Evolutionary conservation across 2,113 vertebrate species (phyloP), one percentile per base, ranked within the genome.

Genomic region (Neolamprologus sp.): DNA sequence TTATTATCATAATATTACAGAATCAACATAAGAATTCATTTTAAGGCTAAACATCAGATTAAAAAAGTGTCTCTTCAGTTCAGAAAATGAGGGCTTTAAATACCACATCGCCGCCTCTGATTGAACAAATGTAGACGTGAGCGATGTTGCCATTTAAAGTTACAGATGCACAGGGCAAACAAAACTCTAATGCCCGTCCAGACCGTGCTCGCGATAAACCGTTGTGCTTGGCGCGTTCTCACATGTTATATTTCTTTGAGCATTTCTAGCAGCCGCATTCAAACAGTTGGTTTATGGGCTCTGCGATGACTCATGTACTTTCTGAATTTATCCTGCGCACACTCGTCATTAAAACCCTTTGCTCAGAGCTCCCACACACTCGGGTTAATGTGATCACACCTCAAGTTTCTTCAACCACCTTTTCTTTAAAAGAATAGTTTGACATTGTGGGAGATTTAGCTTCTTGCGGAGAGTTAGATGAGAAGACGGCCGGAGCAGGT

Each of bases 291-390:
- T 81, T 53, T 81, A 80, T 57, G 68, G 82, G 65, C 80, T 90
- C 51, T 12, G 26, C 3, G 80, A 73, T 89, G 91, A 91, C 58
- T 92, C 91, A 85, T 42, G 54, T 55, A n/a, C 82, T 80, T 73
- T 84, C 49, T 83, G 88, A 88, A 88, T 87, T 81, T 65, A 51
- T 93, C 82, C 42, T 23, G 84, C 3, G 6, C 83, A 81, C 40
- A 51, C 71, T 81, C 13, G 16, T 57, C 33, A 73, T 73, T 55
- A 53, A 68, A 75, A 83, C 17, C 23, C 71, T 40, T 68, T 45
- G 28, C 17, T 57, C 75, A 19, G 40, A 84, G 51, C 58, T 7
- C 83, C 84, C 86, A 80, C 88, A 68, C 85, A 23, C 60, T 19
- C 14, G 19, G n/a, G 35, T 80, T 37, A 60, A 85, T 51, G 28